Conservation (phyloP, 2,797 vertebrate species). For the Bufotes viridis region DNA sequence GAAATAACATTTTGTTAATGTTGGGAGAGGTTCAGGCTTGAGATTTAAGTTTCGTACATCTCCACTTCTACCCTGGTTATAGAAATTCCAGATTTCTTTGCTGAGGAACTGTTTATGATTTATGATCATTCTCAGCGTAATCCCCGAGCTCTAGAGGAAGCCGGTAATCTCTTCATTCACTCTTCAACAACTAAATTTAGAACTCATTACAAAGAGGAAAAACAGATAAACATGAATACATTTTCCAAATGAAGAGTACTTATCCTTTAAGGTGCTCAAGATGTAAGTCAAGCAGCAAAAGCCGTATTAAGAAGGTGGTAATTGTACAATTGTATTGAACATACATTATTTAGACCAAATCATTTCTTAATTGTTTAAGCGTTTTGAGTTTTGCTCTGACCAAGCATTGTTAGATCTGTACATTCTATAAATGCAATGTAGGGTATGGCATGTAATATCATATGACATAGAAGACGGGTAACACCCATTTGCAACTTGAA, state of each 20-base stretch:
- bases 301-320: not conserved
- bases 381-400: not conserved
- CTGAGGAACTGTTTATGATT: slow-evolving; percentile 46
- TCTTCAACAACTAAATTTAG: slow-evolving; percentile 31
- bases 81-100: slow-evolving; percentile 40
- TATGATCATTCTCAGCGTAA: slow-evolving; percentile 41
- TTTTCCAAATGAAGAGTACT: not conserved
- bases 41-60: slow-evolving; percentile 20
- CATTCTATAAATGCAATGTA: not conserved
- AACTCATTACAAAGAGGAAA: slow-evolving; percentile 16
- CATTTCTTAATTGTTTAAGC: not conserved
- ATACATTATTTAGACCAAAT: not conserved
- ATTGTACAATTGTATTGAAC: not conserved
- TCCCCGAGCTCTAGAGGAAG: not conserved
- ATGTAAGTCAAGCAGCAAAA: not conserved
- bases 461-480: not conserved
- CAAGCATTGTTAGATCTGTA: not conserved
- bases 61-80: slow-evolving; percentile 44
- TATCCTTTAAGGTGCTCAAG: not conserved
- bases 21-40: slow-evolving; percentile 52
- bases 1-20: slow-evolving; percentile 47
- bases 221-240: slow-evolving; percentile 10
- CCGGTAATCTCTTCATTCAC: slow-evolving; percentile 34
- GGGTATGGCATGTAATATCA: not conserved
- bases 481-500: not conserved